Percentiles rank a stretch among this genome's conserved stretches.
Evolutionary conservation across 2,888 invertebrate species (phyloP).

Genomic region (Papilio protenor): DNA sequence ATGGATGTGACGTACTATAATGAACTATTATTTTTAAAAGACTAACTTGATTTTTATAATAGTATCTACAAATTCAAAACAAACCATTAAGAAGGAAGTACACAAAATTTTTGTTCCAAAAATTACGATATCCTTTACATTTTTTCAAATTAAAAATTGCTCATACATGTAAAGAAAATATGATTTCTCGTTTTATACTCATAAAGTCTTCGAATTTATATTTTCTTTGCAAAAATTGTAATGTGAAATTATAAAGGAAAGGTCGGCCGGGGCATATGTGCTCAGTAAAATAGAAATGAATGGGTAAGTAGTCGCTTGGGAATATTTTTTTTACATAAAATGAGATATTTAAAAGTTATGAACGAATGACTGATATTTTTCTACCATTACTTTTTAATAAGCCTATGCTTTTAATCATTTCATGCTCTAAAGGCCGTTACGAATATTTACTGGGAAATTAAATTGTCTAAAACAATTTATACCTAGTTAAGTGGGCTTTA

Average conservation of each 20-base stretch:
- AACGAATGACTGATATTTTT: conserved; percentile 2
- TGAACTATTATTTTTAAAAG: not conserved
- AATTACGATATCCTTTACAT: too few relatives aligned
- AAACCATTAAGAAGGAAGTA: not conserved
- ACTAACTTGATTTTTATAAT: not conserved
- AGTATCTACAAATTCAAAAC: not conserved
- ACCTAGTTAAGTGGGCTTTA: too few relatives aligned
- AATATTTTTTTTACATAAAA: conserved; percentile 18
- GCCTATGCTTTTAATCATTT: not conserved
- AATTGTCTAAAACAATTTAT: too few relatives aligned
- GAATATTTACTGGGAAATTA: not conserved
- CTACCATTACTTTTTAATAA: not conserved
- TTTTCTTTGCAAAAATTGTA: conserved; percentile 26
- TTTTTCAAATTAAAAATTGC: not conserved
- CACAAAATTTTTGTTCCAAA: too few relatives aligned
- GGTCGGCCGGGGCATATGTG: conserved; percentile 22
- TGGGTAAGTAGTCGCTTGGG: conserved; percentile 22
- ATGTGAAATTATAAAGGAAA: conserved; percentile 32
- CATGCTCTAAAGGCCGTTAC: not conserved
- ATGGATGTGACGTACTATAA: not conserved
- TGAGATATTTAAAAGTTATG: conserved; percentile 20
- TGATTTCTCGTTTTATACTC: conserved; percentile 7
- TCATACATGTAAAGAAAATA: conserved; percentile 10
- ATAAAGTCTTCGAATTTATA: conserved; percentile 25
- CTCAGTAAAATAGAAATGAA: conserved; percentile 24